Conservation (phyloP, 2,888 invertebrate genomes). For the Nymphalis c-album region DNA sequence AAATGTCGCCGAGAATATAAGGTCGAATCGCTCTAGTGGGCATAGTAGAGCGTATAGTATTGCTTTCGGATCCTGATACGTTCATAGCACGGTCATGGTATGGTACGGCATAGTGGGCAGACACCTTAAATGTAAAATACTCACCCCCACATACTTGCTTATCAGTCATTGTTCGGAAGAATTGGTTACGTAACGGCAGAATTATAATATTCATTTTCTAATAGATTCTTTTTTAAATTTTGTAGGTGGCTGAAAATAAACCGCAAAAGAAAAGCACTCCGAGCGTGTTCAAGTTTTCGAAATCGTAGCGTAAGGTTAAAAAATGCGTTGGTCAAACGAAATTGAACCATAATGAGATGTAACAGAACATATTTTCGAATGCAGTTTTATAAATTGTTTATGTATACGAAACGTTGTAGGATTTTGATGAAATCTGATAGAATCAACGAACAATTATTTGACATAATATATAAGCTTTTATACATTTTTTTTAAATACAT, state of each 20-base stretch:
- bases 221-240: conserved; percentile 41
- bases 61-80: too few relatives aligned
- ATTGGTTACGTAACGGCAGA: neutral
- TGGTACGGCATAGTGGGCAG: too few relatives aligned
- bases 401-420: conserved; percentile 8
- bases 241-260: conserved; percentile 83
- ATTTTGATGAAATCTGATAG: neutral
- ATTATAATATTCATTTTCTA: neutral
- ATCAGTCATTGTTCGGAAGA: too few relatives aligned
- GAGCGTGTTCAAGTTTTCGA: conserved; percentile 85
- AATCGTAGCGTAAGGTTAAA: conserved; percentile 66
- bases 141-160: too few relatives aligned
- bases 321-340: conserved; percentile 18
- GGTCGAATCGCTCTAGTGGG: too few relatives aligned
- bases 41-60: too few relatives aligned
- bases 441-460: conserved; percentile 4
- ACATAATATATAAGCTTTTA: too few relatives aligned
- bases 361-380: conserved; percentile 14
- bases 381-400: neutral
- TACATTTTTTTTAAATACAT: too few relatives aligned
- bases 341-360: conserved; percentile 22
- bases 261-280: conserved; percentile 83
- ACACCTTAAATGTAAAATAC: too few relatives aligned
- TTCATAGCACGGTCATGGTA: too few relatives aligned
- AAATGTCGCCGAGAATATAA: too few relatives aligned